Conservation (phyloP, 1,140 invertebrate genomes). For the Drosophila subpulchrella region DNA sequence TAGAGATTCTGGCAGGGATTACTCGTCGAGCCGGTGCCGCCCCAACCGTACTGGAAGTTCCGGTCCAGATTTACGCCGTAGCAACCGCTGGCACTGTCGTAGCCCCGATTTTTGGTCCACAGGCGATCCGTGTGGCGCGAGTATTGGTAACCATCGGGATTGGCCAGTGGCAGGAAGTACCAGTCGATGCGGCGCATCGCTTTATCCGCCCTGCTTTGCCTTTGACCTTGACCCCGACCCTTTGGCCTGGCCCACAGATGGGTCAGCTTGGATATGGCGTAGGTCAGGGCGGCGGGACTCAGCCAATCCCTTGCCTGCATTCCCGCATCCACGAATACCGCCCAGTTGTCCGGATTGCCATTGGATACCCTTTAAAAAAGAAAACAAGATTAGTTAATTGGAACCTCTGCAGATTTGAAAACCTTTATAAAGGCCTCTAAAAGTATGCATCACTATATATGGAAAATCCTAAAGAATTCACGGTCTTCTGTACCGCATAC, state of each 20-base stretch:
- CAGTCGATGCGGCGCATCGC: constrained; percentile 91
- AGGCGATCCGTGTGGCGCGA: constrained; percentile 87
- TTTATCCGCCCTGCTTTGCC: constrained; percentile 83
- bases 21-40: constrained; percentile 89
- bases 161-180: constrained; percentile 89
- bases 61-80: constrained; percentile 92
- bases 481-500: too few species aligned
- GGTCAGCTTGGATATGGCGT: constrained; percentile 90
- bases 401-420: too few species aligned
- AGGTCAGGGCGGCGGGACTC: constrained; percentile 91
- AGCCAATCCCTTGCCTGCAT: constrained; percentile 95
- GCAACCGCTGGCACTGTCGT: constrained; percentile 87
- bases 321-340: constrained; percentile 88
- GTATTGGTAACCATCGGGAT: constrained; percentile 91
- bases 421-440: too few species aligned
- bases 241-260: constrained; percentile 86
- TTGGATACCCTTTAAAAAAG: constrained; percentile 87
- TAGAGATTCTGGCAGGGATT: constrained; percentile 93
- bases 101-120: constrained; percentile 90
- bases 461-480: too few species aligned
- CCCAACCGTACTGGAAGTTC: constrained; percentile 93
- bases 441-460: too few species aligned
- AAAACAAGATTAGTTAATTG: not conserved
- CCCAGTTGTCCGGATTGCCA: constrained; percentile 86
- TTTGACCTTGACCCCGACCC: not conserved